Evolutionary conservation across 2,797 vertebrate species (phyloP).

Genomic region (Nasua narica): DNA sequence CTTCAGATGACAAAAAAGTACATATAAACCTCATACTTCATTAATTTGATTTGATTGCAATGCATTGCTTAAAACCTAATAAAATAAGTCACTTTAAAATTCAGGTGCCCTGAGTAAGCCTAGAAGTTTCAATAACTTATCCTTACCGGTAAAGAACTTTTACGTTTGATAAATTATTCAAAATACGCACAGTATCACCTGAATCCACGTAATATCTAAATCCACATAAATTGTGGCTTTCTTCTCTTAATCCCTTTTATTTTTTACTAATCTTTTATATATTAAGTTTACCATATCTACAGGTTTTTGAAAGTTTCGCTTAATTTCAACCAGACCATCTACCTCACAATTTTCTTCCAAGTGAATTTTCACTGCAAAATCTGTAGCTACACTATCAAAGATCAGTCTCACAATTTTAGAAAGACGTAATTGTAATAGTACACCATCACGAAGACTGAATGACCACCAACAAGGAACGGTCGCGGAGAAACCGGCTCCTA

Average conservation of each 20-base stretch:
- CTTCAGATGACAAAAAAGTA: neutral
- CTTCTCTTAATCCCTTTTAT: neutral
- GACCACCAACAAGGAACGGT: neutral
- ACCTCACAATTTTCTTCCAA: neutral
- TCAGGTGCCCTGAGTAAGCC: neutral
- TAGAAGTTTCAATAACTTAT: slow-evolving; percentile 4
- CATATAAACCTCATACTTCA: neutral
- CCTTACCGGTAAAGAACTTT: neutral
- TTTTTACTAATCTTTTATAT: neutral
- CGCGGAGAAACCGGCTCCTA: neutral
- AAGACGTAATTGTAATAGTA: neutral
- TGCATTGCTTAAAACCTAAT: slow-evolving; percentile 13
- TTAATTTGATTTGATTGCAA: neutral
- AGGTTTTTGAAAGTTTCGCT: slow-evolving; percentile 32
- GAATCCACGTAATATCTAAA: neutral
- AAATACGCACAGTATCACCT: neutral
- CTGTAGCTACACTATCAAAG: neutral
- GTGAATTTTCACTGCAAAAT: slow-evolving; percentile 1
- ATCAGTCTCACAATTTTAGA: neutral
- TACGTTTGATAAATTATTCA: neutral
- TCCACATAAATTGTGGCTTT: neutral
- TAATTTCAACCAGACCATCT: neutral
- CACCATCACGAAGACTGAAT: neutral
- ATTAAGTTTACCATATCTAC: neutral
- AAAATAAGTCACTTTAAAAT: neutral